Percentiles rank a stretch among this genome's conserved stretches.
phyloP scores from a whole-genome alignment of 2,113 vertebrate genomes.

The Machaerirhynchus nigripectus region DNA sequence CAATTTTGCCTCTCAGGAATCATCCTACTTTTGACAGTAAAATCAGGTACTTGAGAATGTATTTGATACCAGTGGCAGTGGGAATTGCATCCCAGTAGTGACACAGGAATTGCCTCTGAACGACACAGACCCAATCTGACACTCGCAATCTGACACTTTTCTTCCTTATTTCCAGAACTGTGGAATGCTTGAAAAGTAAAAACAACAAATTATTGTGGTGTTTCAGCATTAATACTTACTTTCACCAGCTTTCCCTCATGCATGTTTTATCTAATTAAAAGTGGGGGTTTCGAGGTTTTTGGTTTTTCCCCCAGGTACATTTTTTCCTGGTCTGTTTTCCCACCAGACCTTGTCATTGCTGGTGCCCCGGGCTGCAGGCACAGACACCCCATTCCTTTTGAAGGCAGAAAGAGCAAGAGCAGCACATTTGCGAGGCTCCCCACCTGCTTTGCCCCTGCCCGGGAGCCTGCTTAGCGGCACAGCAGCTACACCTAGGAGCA shows the following conservation, averaged over 20 bases:
- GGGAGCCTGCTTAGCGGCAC: background rate
- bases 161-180: background rate
- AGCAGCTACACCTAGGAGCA: background rate
- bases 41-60: conserved; percentile 2
- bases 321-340: background rate
- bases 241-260: background rate
- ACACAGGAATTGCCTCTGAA: background rate
- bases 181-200: background rate
- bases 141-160: background rate
- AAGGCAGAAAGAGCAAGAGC: background rate
- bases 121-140: background rate
- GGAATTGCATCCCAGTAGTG: background rate
- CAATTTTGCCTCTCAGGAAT: conserved; percentile 21
- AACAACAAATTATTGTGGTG: background rate
- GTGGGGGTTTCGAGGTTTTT: background rate
- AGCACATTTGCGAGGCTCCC: background rate
- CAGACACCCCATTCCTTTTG: background rate
- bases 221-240: background rate
- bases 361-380: background rate
- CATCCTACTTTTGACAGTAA: background rate
- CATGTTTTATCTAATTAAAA: background rate
- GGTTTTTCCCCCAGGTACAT: background rate
- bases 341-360: background rate
- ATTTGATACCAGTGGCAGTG: background rate
- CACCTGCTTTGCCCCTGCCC: background rate